phyloP scores from a whole-genome alignment of 2,113 vertebrate species.

The Crotalus viridis region DNA sequence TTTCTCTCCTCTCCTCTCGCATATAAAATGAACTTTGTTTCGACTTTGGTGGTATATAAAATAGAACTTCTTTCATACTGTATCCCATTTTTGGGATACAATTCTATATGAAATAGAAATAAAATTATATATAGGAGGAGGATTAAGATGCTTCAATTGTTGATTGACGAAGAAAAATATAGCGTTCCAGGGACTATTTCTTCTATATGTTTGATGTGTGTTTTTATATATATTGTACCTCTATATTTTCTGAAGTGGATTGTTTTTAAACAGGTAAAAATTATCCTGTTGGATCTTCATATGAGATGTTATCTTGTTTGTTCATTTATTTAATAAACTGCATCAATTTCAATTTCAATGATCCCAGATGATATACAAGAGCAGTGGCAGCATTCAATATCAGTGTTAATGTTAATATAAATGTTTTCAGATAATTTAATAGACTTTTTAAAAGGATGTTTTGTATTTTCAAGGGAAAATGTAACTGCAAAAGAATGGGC shows the following conservation, averaged over 20 bases:
- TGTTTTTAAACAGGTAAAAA: neutral
- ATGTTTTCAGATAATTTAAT: neutral
- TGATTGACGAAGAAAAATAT: neutral
- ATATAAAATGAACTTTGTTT: neutral
- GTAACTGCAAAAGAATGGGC: neutral
- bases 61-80: neutral
- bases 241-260: neutral
- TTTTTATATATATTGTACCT: neutral
- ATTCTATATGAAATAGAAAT: neutral
- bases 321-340: neutral
- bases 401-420: neutral
- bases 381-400: neutral
- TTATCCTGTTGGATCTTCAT: neutral
- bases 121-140: neutral
- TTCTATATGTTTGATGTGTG: neutral
- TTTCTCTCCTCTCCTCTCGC: neutral
- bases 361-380: neutral
- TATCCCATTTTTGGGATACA: neutral
- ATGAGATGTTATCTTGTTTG: neutral
- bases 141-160: neutral
- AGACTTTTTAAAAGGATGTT: neutral
- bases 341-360: neutral
- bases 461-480: neutral
- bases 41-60: neutral
- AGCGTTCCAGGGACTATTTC: neutral